Evolutionary conservation across 2,113 vertebrate genomes (phyloP).

Genomic region (Aphelocoma coerulescens): DNA sequence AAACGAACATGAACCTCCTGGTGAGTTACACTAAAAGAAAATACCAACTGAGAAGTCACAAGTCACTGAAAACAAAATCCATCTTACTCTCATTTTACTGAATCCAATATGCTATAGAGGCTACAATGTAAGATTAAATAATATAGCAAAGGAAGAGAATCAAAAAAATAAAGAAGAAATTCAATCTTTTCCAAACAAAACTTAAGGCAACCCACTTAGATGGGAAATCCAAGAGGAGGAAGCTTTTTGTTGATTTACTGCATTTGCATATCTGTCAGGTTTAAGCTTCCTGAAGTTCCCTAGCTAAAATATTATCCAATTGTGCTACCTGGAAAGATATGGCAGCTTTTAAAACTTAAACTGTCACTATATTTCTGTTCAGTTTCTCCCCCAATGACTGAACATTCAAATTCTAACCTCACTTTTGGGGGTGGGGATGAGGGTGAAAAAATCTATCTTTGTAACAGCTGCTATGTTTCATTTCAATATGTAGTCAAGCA

Average conservation of each 20-base stretch:
- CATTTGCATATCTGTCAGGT: slow-evolving; percentile 34
- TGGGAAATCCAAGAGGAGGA: not conserved
- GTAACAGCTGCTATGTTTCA: slow-evolving; percentile 43
- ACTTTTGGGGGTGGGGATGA: not conserved
- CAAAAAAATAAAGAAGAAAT: not conserved
- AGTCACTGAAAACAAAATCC: not conserved
- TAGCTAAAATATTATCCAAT: slow-evolving; percentile 1
- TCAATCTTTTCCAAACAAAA: not conserved
- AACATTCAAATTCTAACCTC: slow-evolving; percentile 8
- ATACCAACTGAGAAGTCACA: not conserved
- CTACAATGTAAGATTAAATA: not conserved
- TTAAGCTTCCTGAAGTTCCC: slow-evolving; percentile 10
- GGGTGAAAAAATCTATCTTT: not conserved
- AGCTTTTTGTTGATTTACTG: not conserved
- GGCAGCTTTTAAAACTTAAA: slow-evolving; percentile 53
- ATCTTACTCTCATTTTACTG: not conserved
- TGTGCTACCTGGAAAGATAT: slow-evolving; percentile 18
- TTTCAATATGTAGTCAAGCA: slow-evolving; percentile 37
- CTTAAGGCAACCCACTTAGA: not conserved
- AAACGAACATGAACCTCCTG: not conserved
- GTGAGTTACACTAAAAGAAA: not conserved
- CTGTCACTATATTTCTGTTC: slow-evolving; percentile 40
- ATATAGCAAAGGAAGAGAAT: not conserved
- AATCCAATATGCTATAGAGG: not conserved
- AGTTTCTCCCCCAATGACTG: slow-evolving; percentile 2